Evolutionary conservation across 2,797 vertebrate species (phyloP).

Genomic region (Chromis chromis): DNA sequence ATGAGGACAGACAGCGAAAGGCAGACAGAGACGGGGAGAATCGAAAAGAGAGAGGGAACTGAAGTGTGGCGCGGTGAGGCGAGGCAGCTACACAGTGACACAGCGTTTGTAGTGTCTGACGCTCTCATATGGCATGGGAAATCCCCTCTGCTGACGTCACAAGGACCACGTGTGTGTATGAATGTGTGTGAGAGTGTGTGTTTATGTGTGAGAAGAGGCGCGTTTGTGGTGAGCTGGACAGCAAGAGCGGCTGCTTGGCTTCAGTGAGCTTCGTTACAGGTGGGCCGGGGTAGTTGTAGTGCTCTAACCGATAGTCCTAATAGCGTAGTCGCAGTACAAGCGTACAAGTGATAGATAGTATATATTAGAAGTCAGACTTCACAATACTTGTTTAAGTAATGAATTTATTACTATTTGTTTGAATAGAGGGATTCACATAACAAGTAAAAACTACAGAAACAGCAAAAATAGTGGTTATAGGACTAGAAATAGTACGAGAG

Average conservation of each 20-base stretch:
- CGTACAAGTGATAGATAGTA: too few species aligned
- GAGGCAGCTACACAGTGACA: slow-evolving; percentile 78
- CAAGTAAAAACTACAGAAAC: background rate
- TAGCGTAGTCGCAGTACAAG: background rate
- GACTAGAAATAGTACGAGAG: background rate
- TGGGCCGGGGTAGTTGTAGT: slow-evolving; percentile 6
- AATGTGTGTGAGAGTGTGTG: slow-evolving; percentile 45
- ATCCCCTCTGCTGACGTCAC: slow-evolving; percentile 81
- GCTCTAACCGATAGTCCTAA: background rate
- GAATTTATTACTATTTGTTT: background rate
- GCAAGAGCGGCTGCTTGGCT: slow-evolving; percentile 39
- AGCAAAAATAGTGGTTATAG: background rate
- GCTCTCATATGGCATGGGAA: slow-evolving; percentile 80
- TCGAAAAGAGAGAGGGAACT: slow-evolving; percentile 59
- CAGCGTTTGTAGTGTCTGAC: slow-evolving; percentile 80
- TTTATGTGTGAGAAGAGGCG: slow-evolving; percentile 58
- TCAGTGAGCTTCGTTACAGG: slow-evolving; percentile 37
- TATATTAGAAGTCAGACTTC: too few species aligned
- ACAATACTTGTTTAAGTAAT: background rate
- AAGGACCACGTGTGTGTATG: slow-evolving; percentile 69
- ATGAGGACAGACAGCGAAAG: slow-evolving; percentile 37
- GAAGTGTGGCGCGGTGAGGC: slow-evolving; percentile 59
- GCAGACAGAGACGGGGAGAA: slow-evolving; percentile 44
- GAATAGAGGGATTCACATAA: background rate
- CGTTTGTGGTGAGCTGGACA: slow-evolving; percentile 67